phyloP scores from a whole-genome alignment of 2,888 invertebrate species.

The Hydropsyche betteni region DNA sequence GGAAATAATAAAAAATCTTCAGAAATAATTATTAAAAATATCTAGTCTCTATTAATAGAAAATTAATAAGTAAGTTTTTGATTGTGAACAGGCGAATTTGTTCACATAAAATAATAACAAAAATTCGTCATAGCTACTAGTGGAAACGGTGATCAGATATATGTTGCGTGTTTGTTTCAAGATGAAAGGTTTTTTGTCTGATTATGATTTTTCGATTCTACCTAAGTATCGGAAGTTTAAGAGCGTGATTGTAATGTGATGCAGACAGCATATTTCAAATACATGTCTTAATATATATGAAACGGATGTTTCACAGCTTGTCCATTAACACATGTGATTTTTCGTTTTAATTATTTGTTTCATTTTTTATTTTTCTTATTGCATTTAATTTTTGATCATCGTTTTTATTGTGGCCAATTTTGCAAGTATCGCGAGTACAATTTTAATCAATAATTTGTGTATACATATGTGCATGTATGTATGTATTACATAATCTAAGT shows the following conservation, averaged over 20 bases:
- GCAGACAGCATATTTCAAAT: too few species aligned
- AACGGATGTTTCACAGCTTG: too few species aligned
- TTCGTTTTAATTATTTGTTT: too few species aligned
- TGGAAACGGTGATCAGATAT: slow-evolving; percentile 21
- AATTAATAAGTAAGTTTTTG: slow-evolving; percentile 24
- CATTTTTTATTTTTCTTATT: too few species aligned
- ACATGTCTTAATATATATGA: too few species aligned
- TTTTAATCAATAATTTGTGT: not conserved
- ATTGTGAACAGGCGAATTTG: slow-evolving; percentile 24
- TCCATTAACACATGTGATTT: too few species aligned
- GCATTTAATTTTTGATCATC: too few species aligned
- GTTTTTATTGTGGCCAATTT: too few species aligned
- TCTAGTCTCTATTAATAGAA: slow-evolving; percentile 19
- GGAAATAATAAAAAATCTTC: not conserved
- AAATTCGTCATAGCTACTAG: slow-evolving; percentile 17
- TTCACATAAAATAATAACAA: slow-evolving; percentile 19
- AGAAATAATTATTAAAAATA: slow-evolving; percentile 7
- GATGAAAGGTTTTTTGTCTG: not conserved
- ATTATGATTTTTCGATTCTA: too few species aligned
- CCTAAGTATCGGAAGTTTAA: too few species aligned
- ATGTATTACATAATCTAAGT: too few species aligned
- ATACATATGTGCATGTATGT: not conserved
- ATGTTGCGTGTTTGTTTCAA: slow-evolving; percentile 5
- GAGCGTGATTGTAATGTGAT: too few species aligned
- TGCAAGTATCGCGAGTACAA: not conserved